Conservation (phyloP, 2,888 invertebrate species). For the Perdita meconis region DNA sequence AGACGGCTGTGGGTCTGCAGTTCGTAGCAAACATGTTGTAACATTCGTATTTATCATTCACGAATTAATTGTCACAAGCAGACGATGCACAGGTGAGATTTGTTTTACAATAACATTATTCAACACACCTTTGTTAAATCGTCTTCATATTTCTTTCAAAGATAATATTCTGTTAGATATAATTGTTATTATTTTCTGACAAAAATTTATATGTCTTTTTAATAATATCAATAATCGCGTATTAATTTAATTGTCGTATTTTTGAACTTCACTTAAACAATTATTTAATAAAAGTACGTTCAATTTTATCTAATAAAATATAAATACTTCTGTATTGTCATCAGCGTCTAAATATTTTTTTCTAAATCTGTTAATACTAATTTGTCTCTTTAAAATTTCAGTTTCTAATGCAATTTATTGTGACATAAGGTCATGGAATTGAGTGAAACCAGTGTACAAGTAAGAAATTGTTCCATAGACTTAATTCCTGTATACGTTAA, state of each 20-base stretch:
- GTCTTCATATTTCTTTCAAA: background rate
- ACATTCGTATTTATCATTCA: constrained; percentile 62
- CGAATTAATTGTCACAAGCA: constrained; percentile 78
- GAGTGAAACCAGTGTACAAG: constrained; percentile 68
- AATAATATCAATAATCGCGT: too few relatives aligned
- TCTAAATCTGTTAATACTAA: background rate
- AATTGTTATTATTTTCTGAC: too few relatives aligned
- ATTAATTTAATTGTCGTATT: too few relatives aligned
- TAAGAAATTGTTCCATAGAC: constrained; percentile 65
- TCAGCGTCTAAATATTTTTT: background rate
- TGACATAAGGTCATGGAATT: constrained; percentile 74
- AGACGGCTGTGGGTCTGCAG: constrained; percentile 35
- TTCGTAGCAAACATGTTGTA: constrained; percentile 45
- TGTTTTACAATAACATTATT: constrained; percentile 21
- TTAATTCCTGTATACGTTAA: constrained; percentile 64
- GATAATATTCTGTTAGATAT: background rate
- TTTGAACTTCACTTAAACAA: background rate
- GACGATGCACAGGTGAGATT: constrained; percentile 75
- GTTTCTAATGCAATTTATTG: constrained; percentile 29
- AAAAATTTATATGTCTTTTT: too few relatives aligned
- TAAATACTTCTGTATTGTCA: too few relatives aligned
- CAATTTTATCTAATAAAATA: constrained; percentile 2
- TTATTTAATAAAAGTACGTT: too few relatives aligned
- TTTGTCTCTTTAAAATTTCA: constrained; percentile 37
- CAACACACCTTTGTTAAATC: constrained; percentile 2